Evolutionary conservation across 2,888 invertebrate genomes (phyloP).

Genomic region (Autographa gamma): DNA sequence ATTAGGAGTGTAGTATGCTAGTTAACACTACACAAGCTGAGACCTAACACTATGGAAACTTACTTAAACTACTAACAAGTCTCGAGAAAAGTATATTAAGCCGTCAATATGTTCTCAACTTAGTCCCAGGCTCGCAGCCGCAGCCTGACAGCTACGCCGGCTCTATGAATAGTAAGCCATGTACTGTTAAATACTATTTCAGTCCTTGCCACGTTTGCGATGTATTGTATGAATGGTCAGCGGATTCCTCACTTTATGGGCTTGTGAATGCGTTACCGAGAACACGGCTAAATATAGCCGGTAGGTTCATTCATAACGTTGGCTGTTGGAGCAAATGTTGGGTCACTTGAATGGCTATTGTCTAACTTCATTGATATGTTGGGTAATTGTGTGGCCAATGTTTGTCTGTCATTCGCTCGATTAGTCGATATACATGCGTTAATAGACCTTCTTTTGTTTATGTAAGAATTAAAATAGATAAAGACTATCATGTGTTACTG

Average conservation of each 20-base stretch:
- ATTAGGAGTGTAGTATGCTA: too few species aligned
- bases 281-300: slow-evolving; percentile 53
- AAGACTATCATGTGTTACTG: background rate
- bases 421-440: background rate
- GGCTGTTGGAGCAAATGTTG: slow-evolving; percentile 40
- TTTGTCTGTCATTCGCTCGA: slow-evolving; percentile 12
- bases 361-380: slow-evolving; percentile 36
- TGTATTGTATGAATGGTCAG: slow-evolving; percentile 52
- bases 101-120: background rate
- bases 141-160: background rate
- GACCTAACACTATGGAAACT: background rate
- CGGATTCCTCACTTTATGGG: slow-evolving; percentile 54
- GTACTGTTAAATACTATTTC: slow-evolving; percentile 32
- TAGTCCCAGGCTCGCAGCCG: background rate
- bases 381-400: slow-evolving; percentile 12
- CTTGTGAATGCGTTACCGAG: slow-evolving; percentile 39
- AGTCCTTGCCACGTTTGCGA: slow-evolving; percentile 23
- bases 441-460: background rate
- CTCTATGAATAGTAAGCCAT: background rate
- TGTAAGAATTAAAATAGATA: too few species aligned
- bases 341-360: slow-evolving; percentile 33
- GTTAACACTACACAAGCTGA: too few species aligned
- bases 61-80: background rate
- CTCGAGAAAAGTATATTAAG: background rate
- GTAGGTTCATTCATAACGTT: slow-evolving; percentile 53